Evolutionary conservation across 2,888 invertebrate genomes (phyloP).

Genomic region (Meiosimyza platycephala): DNA sequence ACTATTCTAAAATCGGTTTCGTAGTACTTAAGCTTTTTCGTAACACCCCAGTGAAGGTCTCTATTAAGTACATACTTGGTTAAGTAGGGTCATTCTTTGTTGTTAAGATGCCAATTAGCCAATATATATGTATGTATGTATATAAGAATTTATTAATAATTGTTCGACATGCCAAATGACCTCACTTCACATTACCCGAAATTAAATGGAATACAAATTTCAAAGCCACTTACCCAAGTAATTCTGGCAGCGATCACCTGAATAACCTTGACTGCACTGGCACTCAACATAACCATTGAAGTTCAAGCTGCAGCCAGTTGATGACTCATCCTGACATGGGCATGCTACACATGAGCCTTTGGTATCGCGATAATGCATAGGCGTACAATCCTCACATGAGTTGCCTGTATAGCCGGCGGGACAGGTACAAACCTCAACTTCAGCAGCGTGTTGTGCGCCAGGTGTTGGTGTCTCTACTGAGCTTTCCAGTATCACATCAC

Average conservation of each 20-base stretch:
- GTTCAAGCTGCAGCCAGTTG: slow-evolving; percentile 66
- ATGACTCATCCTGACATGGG: slow-evolving; percentile 73
- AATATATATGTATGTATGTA: background rate
- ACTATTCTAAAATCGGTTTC: no score
- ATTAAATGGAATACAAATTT: background rate
- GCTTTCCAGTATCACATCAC: slow-evolving; percentile 88
- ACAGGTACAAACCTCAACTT: slow-evolving; percentile 89
- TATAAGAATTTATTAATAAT: no score
- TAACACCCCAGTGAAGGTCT: background rate
- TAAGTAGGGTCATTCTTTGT: background rate
- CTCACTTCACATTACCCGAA: background rate
- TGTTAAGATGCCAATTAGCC: slow-evolving; percentile 3
- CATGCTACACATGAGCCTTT: slow-evolving; percentile 72
- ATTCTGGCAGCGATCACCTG: slow-evolving; percentile 75
- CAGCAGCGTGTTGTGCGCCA: slow-evolving; percentile 75
- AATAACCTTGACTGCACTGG: slow-evolving; percentile 77
- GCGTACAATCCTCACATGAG: slow-evolving; percentile 83
- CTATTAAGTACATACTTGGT: background rate
- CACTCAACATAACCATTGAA: slow-evolving; percentile 77
- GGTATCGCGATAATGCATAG: slow-evolving; percentile 78
- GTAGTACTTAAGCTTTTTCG: no score
- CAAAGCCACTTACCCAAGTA: slow-evolving; percentile 68
- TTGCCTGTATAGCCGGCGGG: slow-evolving; percentile 84
- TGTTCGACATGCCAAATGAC: slow-evolving; percentile 10
- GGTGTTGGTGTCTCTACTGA: slow-evolving; percentile 70